Conservation (phyloP, 2,113 vertebrate genomes). For the Noctilio leporinus region DNA sequence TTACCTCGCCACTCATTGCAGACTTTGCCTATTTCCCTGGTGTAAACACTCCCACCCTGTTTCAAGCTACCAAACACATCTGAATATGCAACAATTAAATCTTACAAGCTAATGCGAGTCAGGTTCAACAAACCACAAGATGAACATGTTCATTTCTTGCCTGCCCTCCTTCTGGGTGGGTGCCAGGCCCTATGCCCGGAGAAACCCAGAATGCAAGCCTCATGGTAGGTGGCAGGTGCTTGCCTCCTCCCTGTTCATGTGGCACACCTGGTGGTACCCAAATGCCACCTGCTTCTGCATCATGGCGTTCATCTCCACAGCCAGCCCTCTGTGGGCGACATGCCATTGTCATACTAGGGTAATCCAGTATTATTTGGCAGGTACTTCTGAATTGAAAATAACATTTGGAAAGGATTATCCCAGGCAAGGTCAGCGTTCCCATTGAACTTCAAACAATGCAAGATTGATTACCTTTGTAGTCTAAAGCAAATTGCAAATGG, state of each 20-base stretch:
- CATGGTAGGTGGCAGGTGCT: background rate
- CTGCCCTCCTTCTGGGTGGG: background rate
- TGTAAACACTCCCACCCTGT: background rate
- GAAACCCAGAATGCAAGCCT: background rate
- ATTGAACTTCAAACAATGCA: constrained; percentile 60
- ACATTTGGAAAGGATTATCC: constrained; percentile 48
- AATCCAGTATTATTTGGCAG: constrained; percentile 13
- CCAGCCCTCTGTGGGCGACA: background rate
- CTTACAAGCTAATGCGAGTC: background rate
- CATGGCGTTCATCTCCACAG: background rate
- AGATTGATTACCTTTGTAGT: constrained; percentile 48
- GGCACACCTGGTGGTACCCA: background rate
- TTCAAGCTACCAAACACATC: background rate
- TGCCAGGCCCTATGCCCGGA: background rate
- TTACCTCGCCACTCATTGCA: background rate
- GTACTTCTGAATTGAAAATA: constrained; percentile 32
- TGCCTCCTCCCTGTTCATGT: background rate
- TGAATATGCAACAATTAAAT: background rate
- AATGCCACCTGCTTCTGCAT: background rate
- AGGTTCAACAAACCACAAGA: background rate
- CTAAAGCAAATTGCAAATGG: constrained; percentile 41
- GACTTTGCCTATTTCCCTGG: background rate
- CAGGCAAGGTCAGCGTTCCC: constrained; percentile 41
- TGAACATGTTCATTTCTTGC: background rate
- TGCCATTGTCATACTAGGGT: background rate